Evolutionary conservation across 2,113 vertebrate genomes (phyloP).

Genomic region (Poicephalus gulielmi): DNA sequence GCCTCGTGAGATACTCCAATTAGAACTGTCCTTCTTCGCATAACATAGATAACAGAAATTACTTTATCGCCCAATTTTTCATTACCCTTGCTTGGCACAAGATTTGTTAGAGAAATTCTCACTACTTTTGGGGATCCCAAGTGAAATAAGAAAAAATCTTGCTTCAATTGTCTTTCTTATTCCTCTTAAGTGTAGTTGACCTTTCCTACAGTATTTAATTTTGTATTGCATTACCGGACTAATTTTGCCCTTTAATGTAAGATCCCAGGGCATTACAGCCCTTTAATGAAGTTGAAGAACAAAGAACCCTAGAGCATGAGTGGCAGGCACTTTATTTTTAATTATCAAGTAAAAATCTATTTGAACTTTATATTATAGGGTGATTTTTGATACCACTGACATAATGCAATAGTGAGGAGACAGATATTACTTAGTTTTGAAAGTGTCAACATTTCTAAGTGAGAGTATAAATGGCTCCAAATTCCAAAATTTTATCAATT

Average conservation of each 20-base stretch:
- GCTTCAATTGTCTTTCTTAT: not conserved
- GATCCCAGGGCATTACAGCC: not conserved
- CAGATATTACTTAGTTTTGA: not conserved
- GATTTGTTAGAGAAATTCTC: not conserved
- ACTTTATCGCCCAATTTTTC: not conserved
- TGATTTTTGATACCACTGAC: not conserved
- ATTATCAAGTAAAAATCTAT: not conserved
- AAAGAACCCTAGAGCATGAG: not conserved
- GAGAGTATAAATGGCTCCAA: not conserved
- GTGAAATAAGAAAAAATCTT: not conserved
- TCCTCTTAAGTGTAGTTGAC: not conserved
- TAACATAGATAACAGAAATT: not conserved
- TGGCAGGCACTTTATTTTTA: not conserved
- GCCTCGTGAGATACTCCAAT: not conserved
- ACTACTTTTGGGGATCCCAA: not conserved
- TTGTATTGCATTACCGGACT: not conserved
- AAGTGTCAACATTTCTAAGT: not conserved
- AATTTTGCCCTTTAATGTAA: not conserved
- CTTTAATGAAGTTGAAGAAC: not conserved
- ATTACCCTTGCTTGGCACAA: not conserved
- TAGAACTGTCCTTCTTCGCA: not conserved
- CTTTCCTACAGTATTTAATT: not conserved
- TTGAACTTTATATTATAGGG: not conserved
- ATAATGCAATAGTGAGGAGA: not conserved
- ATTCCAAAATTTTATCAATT: not conserved